Evolutionary conservation across 2,797 vertebrate species (phyloP).

Genomic region (Scolopax rusticola): DNA sequence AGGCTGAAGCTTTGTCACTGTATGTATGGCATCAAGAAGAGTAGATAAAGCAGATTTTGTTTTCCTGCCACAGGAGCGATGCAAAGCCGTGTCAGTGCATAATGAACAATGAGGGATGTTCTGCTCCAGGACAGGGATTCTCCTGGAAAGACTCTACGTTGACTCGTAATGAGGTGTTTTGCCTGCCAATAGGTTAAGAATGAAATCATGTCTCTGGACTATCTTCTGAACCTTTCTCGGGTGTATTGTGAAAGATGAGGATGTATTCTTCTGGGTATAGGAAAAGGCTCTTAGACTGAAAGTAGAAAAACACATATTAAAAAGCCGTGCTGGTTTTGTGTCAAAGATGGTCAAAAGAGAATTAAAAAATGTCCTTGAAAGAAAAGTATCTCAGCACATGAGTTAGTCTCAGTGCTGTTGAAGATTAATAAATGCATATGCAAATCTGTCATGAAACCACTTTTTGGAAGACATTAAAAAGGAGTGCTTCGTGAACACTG

Average conservation of each 20-base stretch:
- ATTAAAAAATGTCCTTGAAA: neutral
- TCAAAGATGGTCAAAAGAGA: neutral
- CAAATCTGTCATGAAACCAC: constrained; percentile 2
- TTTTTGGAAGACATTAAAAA: constrained; percentile 19
- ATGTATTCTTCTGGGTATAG: neutral
- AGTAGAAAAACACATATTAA: neutral
- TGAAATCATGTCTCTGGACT: neutral
- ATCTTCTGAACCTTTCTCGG: neutral
- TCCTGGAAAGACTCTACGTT: neutral
- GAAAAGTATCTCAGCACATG: neutral
- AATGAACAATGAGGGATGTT: neutral
- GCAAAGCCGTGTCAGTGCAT: neutral
- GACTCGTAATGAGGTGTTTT: neutral
- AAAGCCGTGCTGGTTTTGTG: neutral
- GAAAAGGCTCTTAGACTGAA: neutral
- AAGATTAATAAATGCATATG: neutral
- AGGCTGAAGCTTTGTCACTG: neutral
- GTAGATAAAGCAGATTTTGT: neutral
- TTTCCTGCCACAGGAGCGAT: rapidly evolving
- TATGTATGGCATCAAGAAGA: neutral
- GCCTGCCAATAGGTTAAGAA: neutral
- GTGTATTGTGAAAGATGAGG: neutral
- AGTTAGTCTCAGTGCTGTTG: neutral
- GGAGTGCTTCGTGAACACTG: neutral
- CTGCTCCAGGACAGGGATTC: neutral